Conservation (phyloP, 2,797 vertebrate genomes). For the Perodicticus potto region DNA sequence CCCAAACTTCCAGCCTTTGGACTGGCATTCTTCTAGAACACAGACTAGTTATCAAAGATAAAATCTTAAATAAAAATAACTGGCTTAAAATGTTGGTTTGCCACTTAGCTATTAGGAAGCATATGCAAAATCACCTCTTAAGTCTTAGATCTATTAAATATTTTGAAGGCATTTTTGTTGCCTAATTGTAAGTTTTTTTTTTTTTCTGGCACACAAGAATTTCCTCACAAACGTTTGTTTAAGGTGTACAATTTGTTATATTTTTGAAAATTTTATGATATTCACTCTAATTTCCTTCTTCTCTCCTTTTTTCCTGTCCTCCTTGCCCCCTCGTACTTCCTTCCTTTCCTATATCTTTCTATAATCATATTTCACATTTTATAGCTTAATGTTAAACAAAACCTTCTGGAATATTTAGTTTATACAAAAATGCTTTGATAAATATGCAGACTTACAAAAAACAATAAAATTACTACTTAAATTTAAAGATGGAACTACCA, state of each 20-base stretch:
- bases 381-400: neutral
- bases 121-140: neutral
- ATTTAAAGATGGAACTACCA: neutral
- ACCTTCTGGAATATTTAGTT: neutral
- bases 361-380: neutral
- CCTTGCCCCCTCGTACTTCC: neutral
- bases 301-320: neutral
- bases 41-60: conserved; percentile 1
- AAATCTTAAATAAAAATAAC: neutral
- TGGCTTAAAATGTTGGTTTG: neutral
- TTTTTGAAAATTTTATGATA: neutral
- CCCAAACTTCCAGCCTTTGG: neutral
- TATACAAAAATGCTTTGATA: neutral
- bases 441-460: neutral
- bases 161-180: neutral
- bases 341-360: neutral
- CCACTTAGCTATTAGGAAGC: neutral
- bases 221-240: neutral
- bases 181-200: neutral
- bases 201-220: neutral
- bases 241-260: neutral
- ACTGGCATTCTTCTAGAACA: neutral
- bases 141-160: neutral
- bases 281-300: neutral
- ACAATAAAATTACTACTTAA: neutral